Base-by-base conservation (phyloP, 30 jellyfish, hydroid and myxozoan species). In the Catostylus mosaicus region DNA sequence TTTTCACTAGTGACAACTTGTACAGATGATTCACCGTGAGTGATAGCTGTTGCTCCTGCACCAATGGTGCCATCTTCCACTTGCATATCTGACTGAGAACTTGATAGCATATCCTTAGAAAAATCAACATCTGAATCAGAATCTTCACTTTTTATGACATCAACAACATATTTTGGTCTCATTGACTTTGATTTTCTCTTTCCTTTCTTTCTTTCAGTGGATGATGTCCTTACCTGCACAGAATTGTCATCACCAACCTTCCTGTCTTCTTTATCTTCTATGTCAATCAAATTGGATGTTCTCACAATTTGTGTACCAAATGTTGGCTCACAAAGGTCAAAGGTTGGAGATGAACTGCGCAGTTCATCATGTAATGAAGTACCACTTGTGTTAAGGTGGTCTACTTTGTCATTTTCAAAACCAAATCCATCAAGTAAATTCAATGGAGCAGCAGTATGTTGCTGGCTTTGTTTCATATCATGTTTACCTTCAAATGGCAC, bases 351-450 rank as follows among this genome's bases (percentile, higher is more conserved):
- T 24, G 35, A 68, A 60, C 88, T 46, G 11, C 35, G 57, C 35
- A 71, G 61, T 73, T 84, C 88, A 66, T 84, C 86, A 37, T 70
- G 92, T 23, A 82, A 30, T 26, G 86, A 82, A n/a, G 77, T 6
- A 14, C 20, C 33, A 22, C 83, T 37, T 29, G 46, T 23, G 33
- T 51, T 46, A 12, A 40, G 47, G 20, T 38, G 36, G 24, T 50
- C 62, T 5, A 14, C 5, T 2, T 4, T 37, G 64, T 6, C 45
- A 27, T 24, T 30, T 22, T 66, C 80, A 51, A 52, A 33, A 64
- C 62, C 78, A 38, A 61, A 54, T 18, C 26, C 75, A 47, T 62
- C 89, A n/a, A 78, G 73, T 32, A 78, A 61, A 18, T 63, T 84
- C 66, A 48, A n/a, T 9, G 76, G 52, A 27, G 51, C 82, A 2